Conservation (phyloP, 2,113 vertebrate species). For the Nymphicus hollandicus region DNA sequence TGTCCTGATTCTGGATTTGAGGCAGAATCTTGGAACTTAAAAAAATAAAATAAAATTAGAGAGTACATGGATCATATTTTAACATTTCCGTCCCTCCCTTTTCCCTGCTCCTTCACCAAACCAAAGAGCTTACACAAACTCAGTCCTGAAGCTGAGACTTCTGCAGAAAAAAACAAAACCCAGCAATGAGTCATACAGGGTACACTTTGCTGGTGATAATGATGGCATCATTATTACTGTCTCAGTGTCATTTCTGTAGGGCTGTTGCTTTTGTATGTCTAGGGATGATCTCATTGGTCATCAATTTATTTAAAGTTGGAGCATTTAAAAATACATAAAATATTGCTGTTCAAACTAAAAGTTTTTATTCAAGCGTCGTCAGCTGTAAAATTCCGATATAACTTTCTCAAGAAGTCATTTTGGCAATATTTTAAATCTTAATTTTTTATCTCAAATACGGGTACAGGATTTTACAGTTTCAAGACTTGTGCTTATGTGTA, state of each 20-base stretch:
- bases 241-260: neutral
- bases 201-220: neutral
- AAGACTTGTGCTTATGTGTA: neutral
- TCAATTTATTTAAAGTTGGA: slow-evolving; percentile 16
- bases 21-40: neutral
- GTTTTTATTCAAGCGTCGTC: neutral
- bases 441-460: neutral
- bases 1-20: neutral
- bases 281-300: neutral
- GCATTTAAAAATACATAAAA: slow-evolving; percentile 11
- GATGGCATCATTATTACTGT: neutral
- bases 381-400: neutral
- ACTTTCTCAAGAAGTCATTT: neutral
- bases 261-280: neutral
- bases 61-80: neutral
- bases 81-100: neutral
- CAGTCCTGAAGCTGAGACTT: neutral
- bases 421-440: neutral
- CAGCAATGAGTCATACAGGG: neutral
- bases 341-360: neutral
- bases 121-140: neutral
- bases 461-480: neutral
- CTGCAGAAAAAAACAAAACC: neutral
- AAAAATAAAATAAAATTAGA: neutral
- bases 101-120: neutral